Conservation (phyloP, 2,113 vertebrate genomes). For the Probosciger aterrimus region DNA sequence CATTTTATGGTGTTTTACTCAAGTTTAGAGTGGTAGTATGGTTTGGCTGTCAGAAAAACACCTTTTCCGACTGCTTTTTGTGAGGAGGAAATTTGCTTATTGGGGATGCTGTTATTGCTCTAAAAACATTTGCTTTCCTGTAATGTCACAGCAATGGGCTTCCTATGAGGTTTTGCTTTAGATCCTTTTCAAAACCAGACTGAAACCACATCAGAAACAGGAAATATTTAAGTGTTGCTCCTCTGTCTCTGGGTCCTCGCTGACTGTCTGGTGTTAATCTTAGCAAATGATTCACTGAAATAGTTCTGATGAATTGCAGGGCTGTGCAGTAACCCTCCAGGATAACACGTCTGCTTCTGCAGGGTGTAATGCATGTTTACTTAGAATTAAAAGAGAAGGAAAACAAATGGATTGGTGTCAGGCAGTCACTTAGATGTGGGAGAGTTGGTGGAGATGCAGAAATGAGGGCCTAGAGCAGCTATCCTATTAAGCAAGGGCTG, state of each 20-base stretch:
- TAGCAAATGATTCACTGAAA: constrained; percentile 7
- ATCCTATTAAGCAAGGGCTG: background rate
- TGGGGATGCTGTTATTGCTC: background rate
- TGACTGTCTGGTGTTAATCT: constrained; percentile 37
- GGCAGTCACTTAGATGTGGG: background rate
- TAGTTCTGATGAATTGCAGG: background rate
- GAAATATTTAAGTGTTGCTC: background rate
- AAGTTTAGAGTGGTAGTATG: background rate
- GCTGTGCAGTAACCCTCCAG: background rate
- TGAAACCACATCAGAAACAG: constrained; percentile 40
- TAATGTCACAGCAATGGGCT: background rate
- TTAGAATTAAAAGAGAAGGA: background rate
- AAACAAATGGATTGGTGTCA: background rate
- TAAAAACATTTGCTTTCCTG: background rate
- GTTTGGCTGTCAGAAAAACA: background rate
- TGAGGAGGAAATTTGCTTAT: background rate
- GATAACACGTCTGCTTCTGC: background rate
- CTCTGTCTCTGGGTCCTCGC: background rate
- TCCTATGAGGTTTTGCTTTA: constrained; percentile 37
- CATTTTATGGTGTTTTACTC: background rate
- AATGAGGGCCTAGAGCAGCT: background rate
- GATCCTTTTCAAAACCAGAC: constrained; percentile 21
- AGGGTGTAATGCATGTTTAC: background rate
- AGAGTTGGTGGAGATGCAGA: background rate
- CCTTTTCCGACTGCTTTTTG: background rate